Conservation (phyloP, 1,140 invertebrate genomes). For the Ceratina australensis region DNA sequence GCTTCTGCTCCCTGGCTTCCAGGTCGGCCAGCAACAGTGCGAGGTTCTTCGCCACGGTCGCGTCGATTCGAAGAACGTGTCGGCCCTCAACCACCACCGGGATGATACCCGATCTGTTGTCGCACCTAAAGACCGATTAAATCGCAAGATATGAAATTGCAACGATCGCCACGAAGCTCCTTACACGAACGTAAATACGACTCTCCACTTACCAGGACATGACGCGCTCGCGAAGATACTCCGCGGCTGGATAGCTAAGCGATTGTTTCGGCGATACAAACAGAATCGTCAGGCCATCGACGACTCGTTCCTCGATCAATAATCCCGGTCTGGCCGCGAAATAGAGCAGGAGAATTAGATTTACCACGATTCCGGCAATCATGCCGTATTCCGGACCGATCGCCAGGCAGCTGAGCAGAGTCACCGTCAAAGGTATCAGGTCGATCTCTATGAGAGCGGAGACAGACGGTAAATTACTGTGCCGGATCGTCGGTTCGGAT, state of each 20-base stretch:
- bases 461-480: constrained; percentile 16
- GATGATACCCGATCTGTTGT: constrained; percentile 61
- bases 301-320: constrained; percentile 75
- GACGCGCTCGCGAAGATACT: constrained; percentile 82
- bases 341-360: constrained; percentile 85
- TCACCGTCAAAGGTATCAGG: constrained; percentile 82
- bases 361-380: constrained; percentile 84
- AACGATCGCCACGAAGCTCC: no score
- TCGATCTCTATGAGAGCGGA: constrained; percentile 80
- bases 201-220: constrained; percentile 70
- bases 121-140: constrained; percentile 67
- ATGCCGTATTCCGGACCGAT: constrained; percentile 88
- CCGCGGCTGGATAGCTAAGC: constrained; percentile 84
- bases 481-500: no score
- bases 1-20: constrained; percentile 66
- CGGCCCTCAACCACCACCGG: constrained; percentile 83
- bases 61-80: constrained; percentile 82
- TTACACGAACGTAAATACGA: no score
- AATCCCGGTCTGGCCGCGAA: constrained; percentile 83
- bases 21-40: constrained; percentile 70
- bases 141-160: neutral
- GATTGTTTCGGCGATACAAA: constrained; percentile 83
- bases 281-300: constrained; percentile 72
- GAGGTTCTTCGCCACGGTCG: constrained; percentile 82
- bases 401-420: constrained; percentile 82